Evolutionary conservation across 2,888 invertebrate genomes (phyloP), one percentile per base, ranked within the genome.

Genomic region (Camptogramma bilineatum): DNA sequence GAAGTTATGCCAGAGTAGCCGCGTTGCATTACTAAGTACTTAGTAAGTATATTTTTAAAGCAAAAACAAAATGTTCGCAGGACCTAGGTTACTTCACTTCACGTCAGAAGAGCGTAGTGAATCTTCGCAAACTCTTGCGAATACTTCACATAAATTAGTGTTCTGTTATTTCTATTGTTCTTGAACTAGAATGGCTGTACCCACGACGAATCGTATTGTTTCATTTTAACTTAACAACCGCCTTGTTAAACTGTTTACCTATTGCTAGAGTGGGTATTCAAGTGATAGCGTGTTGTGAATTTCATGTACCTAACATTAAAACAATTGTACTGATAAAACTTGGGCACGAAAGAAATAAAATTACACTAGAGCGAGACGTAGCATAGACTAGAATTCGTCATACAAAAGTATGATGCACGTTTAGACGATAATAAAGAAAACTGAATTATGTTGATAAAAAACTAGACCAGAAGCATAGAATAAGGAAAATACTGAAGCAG

Each of bases 101-200:
- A 60, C 28, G 44, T 56, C 46, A 65, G 18, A 48, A 24, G 42
- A 56, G 18, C 56, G 34, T 48, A 56, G 21, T 13, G 13, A 58
- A 54, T 54, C 21, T 51, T 17, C 39, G 13, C 52, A 62, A 51
- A 58, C 46, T 44, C 46, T 46, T 34, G 31, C 52, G 54, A 62
- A 62, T 62, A 28, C 52, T 52, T 53, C 44, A 65, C 52, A 53
- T 46, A 61, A 57, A 56, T 60, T 39, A 52, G 44, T 64, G 31
- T 60, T 51, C 50, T 61, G 39, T 51, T 58, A 52, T 47, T 54
- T 62, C 54, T 58, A 66, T 66, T 66, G 62, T 66, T 66, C 51
- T 62, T 62, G 18, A 46, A 58, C 19, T 44, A 50, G 31, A 61
- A 61, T 44, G 50, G 52, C 48, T 57, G 47, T 55, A 62, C 50